Percentiles rank a stretch among this genome's conserved stretches.
phyloP scores from a whole-genome alignment of 2,797 vertebrate genomes.

The Arctocebus calabarensis region DNA sequence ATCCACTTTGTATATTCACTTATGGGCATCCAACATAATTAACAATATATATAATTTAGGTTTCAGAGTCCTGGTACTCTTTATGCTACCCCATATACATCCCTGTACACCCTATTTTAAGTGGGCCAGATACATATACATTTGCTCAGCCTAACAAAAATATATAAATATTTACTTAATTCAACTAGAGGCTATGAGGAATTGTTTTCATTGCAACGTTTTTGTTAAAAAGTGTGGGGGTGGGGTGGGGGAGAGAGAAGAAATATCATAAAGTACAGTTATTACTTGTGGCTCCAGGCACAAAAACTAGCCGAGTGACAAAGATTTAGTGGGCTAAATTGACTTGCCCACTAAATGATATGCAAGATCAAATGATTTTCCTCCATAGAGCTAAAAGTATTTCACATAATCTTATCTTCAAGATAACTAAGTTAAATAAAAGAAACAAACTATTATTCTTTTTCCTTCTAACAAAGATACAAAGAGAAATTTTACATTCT shows the following conservation, averaged over 20 bases:
- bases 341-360: neutral
- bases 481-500: slow-evolving; percentile 61
- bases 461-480: slow-evolving; percentile 49
- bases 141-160: slow-evolving; percentile 42
- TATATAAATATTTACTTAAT: slow-evolving; percentile 56
- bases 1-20: neutral
- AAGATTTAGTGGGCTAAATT: slow-evolving; percentile 48
- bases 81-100: neutral
- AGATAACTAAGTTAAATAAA: slow-evolving; percentile 63
- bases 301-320: slow-evolving; percentile 42
- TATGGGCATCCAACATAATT: neutral
- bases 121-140: neutral
- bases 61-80: neutral
- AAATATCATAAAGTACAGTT: slow-evolving; percentile 24
- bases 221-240: slow-evolving; percentile 15
- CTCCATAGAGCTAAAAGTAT: slow-evolving; percentile 2
- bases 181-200: neutral
- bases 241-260: neutral
- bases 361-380: slow-evolving; percentile 53
- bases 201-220: slow-evolving; percentile 65
- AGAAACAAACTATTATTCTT: slow-evolving; percentile 56
- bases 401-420: slow-evolving; percentile 55
- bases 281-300: slow-evolving; percentile 21
- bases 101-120: slow-evolving; percentile 35
- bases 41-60: neutral